phyloP scores from a whole-genome alignment of 2,888 invertebrate species.

The Hesperia comma region DNA sequence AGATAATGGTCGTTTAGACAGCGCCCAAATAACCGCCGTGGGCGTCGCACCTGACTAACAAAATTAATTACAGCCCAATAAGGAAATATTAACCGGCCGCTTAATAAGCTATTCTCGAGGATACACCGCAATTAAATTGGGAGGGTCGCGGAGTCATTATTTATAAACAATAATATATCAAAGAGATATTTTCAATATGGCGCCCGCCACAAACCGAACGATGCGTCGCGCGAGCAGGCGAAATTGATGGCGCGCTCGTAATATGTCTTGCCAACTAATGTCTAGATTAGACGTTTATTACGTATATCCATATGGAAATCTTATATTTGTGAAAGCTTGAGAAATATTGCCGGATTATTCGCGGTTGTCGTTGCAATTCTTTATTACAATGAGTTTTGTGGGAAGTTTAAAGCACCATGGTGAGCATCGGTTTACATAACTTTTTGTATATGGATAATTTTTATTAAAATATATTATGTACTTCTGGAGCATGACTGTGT shows the following conservation, averaged over 20 bases:
- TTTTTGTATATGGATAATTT: too few species aligned
- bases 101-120: conserved; percentile 81
- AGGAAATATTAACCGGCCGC: conserved; percentile 82
- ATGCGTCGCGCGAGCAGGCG: conserved; percentile 58
- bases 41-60: conserved; percentile 80
- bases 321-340: conserved; percentile 15
- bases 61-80: conserved; percentile 82
- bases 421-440: too few species aligned
- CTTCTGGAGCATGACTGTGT: too few species aligned
- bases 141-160: conserved; percentile 79
- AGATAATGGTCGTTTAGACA: conserved; percentile 73
- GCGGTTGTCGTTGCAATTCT: not conserved
- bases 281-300: conserved; percentile 37
- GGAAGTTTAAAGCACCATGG: too few species aligned
- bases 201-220: conserved; percentile 65
- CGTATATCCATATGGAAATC: conserved; percentile 27
- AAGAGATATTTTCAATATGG: conserved; percentile 82
- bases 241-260: conserved; percentile 45
- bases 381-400: too few species aligned
- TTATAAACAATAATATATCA: conserved; percentile 84
- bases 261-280: conserved; percentile 37
- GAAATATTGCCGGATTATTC: not conserved
- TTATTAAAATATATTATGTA: too few species aligned
- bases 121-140: conserved; percentile 82
- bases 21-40: conserved; percentile 60